These are phyloP conservation scores for Nothobranchius kuhntae DNA, from an alignment of 2,113 vertebrate species.

Conservation along the genomic window DNA sequence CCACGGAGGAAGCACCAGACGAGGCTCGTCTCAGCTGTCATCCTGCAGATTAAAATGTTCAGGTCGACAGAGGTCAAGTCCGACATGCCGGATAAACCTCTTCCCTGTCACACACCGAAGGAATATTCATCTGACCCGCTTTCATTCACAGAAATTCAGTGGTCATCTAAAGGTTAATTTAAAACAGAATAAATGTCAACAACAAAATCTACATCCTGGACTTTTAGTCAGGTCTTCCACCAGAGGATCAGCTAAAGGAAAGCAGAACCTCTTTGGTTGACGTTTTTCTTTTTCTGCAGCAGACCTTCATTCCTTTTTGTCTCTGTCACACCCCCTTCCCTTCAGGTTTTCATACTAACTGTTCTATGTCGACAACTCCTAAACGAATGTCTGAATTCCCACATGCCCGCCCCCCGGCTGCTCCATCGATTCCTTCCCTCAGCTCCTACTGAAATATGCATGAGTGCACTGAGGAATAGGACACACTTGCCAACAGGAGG, in stretches of 20 bases:
- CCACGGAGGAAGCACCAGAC: slow-evolving; percentile 43
- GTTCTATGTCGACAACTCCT: slow-evolving; percentile 61
- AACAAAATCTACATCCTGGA: too few species aligned
- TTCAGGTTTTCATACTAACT: slow-evolving; percentile 39
- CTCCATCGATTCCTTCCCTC: slow-evolving; percentile 60
- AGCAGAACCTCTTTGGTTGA: slow-evolving; percentile 5
- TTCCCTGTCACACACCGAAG: slow-evolving; percentile 35
- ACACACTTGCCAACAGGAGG: slow-evolving; percentile 63
- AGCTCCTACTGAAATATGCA: slow-evolving; percentile 66
- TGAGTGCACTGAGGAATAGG: slow-evolving; percentile 26
- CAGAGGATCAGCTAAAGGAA: not conserved
- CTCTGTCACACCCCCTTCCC: slow-evolving; percentile 12
- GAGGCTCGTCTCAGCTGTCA: slow-evolving; percentile 72
- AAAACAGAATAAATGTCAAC: too few species aligned
- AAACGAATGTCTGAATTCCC: slow-evolving; percentile 64
- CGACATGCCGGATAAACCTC: slow-evolving; percentile 64
- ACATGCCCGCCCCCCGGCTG: slow-evolving; percentile 54
- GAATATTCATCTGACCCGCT: slow-evolving; percentile 14
- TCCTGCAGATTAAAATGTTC: slow-evolving; percentile 79
- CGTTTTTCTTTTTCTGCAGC: slow-evolving; percentile 39
- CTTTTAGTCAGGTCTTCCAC: not conserved
- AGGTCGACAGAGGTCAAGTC: slow-evolving; percentile 69
- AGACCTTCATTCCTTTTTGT: slow-evolving; percentile 45
- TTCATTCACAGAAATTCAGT: not conserved
- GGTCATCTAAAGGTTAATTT: not conserved